Conservation (phyloP, 1,140 invertebrate species). For the Cherax quadricarinatus region DNA sequence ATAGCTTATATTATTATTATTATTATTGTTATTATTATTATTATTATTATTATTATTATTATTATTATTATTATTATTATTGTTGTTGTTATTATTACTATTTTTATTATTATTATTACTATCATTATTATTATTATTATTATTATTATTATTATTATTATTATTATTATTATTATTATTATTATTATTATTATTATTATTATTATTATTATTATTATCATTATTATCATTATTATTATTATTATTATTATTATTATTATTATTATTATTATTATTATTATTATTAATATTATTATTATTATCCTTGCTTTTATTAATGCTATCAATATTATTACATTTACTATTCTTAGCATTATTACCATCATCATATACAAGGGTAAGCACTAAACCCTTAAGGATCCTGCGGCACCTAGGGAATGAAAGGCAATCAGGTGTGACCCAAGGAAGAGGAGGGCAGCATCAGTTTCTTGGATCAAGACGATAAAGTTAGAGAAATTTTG, state of each 20-base stretch:
- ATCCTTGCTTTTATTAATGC: background rate
- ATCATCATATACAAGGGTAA: too few relatives aligned
- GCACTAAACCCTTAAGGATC: too few relatives aligned
- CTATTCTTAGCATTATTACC: too few relatives aligned
- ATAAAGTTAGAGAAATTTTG: too few relatives aligned
- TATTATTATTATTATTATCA: slow-evolving; percentile 2
- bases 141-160: background rate
- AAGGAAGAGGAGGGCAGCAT: too few relatives aligned
- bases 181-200: slow-evolving; percentile 6
- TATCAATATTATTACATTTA: background rate
- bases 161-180: background rate
- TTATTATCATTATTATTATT: slow-evolving; percentile 6
- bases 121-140: background rate
- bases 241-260: slow-evolving; percentile 6
- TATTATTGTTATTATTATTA: background rate
- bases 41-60: background rate
- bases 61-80: background rate
- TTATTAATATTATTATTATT: too few relatives aligned
- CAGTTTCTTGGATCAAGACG: too few relatives aligned
- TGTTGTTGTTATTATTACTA: too few relatives aligned
- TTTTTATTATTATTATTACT: background rate
- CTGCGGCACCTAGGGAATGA: too few relatives aligned
- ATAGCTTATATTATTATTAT: background rate
- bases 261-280: slow-evolving; percentile 6
- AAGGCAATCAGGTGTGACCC: too few relatives aligned